Conservation (phyloP, 2,888 invertebrate genomes). For the Tetranychus piercei region DNA sequence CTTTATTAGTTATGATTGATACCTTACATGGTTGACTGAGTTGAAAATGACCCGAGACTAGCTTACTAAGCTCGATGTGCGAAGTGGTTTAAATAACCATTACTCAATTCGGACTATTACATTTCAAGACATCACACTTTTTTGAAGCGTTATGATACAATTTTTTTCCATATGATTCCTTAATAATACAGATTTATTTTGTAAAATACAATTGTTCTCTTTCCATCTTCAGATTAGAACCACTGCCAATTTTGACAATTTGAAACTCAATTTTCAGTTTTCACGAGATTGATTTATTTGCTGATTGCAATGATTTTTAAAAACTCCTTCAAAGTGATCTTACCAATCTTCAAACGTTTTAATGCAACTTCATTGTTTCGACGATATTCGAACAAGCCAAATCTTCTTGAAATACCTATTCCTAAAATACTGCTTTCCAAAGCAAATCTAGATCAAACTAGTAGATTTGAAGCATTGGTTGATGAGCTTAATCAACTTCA, state of each 20-base stretch:
- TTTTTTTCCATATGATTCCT: too few relatives aligned
- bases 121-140: background rate
- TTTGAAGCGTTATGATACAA: too few relatives aligned
- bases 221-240: background rate
- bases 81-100: constrained; percentile 1
- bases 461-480: background rate
- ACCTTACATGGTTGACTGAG: background rate
- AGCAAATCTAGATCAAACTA: background rate
- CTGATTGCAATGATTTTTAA: background rate
- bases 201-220: background rate
- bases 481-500: constrained; percentile 12
- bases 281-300: background rate
- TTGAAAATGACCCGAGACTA: background rate
- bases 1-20: background rate
- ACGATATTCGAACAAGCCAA: background rate
- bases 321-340: background rate
- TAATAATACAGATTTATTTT: background rate
- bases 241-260: background rate
- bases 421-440: background rate
- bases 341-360: background rate
- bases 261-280: background rate
- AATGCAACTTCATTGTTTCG: background rate
- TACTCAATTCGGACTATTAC: background rate
- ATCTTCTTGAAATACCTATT: background rate
- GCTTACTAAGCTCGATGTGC: background rate